phyloP scores from a whole-genome alignment of 2,888 invertebrate species.

The Rhingia campestris region DNA sequence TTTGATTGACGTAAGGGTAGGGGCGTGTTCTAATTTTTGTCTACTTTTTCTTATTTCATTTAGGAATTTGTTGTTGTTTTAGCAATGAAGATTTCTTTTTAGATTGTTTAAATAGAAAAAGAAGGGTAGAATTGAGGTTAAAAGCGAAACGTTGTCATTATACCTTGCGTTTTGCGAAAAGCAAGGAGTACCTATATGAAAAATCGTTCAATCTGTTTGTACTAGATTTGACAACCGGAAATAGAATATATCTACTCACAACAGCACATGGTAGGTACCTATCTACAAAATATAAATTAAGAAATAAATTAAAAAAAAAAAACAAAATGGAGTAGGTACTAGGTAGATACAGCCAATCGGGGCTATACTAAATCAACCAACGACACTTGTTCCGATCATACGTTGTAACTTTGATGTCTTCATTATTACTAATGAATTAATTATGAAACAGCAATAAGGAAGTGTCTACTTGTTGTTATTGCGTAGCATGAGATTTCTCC shows the following conservation, averaged over 20 bases:
- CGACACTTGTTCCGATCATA: not conserved
- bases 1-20: constrained; percentile 80
- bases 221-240: constrained; percentile 64
- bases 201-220: constrained; percentile 9
- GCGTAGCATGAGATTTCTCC: constrained; percentile 27
- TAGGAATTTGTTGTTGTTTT: constrained; percentile 20
- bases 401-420: constrained; percentile 3
- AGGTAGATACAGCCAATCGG: too few relatives aligned
- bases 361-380: not conserved
- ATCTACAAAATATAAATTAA: too few relatives aligned
- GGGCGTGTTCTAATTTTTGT: constrained; percentile 79
- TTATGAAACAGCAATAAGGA: constrained; percentile 57
- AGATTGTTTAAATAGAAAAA: constrained; percentile 39
- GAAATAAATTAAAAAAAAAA: too few relatives aligned
- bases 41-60: constrained; percentile 1
- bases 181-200: too few relatives aligned
- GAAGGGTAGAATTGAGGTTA: constrained; percentile 58
- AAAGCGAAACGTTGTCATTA: constrained; percentile 38
- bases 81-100: not conserved
- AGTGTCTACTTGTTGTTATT: constrained; percentile 46
- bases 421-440: constrained; percentile 43
- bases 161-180: constrained; percentile 17
- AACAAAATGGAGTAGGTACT: too few relatives aligned
- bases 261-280: constrained; percentile 30
- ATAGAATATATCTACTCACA: constrained; percentile 22